Evolutionary conservation across 2,888 invertebrate species (phyloP).

Genomic region (Cephus runcator): DNA sequence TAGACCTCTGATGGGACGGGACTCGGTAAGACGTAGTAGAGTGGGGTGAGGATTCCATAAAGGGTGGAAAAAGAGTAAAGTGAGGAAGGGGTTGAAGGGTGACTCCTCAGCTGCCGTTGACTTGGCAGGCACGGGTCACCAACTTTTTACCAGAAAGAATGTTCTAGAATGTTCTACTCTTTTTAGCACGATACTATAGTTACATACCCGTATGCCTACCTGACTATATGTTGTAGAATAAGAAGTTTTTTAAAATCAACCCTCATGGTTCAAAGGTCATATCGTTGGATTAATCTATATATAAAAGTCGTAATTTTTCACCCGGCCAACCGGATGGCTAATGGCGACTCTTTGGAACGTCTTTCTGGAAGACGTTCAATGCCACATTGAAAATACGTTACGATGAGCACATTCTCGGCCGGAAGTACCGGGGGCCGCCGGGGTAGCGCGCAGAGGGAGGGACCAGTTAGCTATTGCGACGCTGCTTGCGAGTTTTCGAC

Average conservation of each 20-base stretch:
- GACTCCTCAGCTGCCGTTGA: slow-evolving; percentile 11
- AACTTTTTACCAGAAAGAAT: background rate
- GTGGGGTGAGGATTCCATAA: too few relatives aligned
- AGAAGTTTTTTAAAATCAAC: too few relatives aligned
- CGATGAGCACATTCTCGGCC: background rate
- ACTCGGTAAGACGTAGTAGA: too few relatives aligned
- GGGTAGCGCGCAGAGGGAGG: background rate
- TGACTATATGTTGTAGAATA: too few relatives aligned
- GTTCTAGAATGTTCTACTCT: too few relatives aligned
- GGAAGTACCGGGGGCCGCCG: background rate
- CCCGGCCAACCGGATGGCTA: background rate
- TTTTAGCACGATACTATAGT: too few relatives aligned
- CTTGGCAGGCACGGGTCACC: slow-evolving; percentile 18
- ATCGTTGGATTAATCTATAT: too few relatives aligned
- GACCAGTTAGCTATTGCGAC: background rate
- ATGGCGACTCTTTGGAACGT: background rate
- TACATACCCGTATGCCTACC: too few relatives aligned
- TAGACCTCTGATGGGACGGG: too few relatives aligned
- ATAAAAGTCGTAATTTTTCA: background rate
- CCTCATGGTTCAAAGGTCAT: too few relatives aligned
- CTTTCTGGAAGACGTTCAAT: background rate
- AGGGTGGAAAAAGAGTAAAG: too few relatives aligned
- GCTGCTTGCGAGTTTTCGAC: background rate
- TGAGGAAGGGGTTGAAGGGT: too few relatives aligned
- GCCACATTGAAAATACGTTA: background rate